Evolutionary conservation across 2,888 invertebrate species (phyloP), one percentile per base, ranked within the genome.

Genomic region (Tetragnatha montana): DNA sequence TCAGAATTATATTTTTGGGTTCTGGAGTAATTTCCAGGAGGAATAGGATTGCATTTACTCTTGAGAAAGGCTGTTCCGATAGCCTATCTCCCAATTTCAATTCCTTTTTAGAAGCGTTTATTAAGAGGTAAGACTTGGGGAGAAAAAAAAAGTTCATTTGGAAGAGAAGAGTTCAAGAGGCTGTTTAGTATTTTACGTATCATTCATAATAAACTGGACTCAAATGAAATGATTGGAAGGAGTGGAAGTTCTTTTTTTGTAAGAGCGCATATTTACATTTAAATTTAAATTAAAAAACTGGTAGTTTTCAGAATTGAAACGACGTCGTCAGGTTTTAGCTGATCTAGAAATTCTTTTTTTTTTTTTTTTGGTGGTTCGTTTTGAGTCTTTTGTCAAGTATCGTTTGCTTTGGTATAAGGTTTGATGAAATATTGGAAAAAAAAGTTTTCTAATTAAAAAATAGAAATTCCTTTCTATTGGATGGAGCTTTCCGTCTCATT

Each of bases 11-110:
- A 71, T 71, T 51, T 82, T 51, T 74, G n/a, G 47, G 75, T 22
- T 75, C 49, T 12, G 14, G 49, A 79, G 78, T 19, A 50, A 50
- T 14, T 82, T 74, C 73, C 51, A 82, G 73, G 73, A 51, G 69
- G 73, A 51, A 12, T 50, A 14, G 50, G 60, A 21, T 82, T 82
- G 73, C 82, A 82, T 82, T 82, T 82, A 74, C 74, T 82, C 60
- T 12, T 22, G 51, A 35, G 22, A 22, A 74, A 73, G 47, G 69
- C 21, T 60, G 69, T n/a, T 70, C 10, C n/a, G 47, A 49, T 75
- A 75, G n/a, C 78, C 60, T 78, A 22, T 60, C 60, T 22, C 22
- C 60, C 78, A 60, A 78, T 78, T 78, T 78, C 60, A 60, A 60
- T 60, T 60, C 60, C 60, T 17, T 78, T n/a, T 78, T 22, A 14